Evolutionary conservation across 2,113 vertebrate species (phyloP), one percentile per base, ranked within the genome.

Genomic region (Hippocampus guttulatus): DNA sequence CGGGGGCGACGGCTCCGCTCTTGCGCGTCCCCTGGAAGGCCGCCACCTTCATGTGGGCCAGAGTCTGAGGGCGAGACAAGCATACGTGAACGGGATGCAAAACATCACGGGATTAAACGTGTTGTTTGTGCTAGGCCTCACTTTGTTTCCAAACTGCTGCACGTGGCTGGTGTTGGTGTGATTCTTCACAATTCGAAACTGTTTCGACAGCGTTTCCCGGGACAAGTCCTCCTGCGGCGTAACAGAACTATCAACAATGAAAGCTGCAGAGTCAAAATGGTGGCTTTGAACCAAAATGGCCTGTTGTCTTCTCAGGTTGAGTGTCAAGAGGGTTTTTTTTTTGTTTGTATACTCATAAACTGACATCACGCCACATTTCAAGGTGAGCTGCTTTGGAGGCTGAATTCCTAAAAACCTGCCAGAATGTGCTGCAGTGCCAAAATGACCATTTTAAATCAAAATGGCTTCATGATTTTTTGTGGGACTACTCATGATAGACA

Each of bases 141-240:
- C 95, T 88, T 93, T 95, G 91, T 98, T 98, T 21, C 97, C 97
- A 2, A 89, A 99, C 85, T 99, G 96, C 95, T 96, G 95, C 77
- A 99, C 97, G 0, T 99, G 97, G 83, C 97, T 99, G 54, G 95
- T 96, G 90, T 96, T 95, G 38, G 97, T 99, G 81, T 92, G 94
- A 0, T 83, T 90, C 87, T 93, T 97, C 3, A 99, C 97, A 40
- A 98, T 90, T 76, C 93, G 92, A 79, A 96, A 99, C 84, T 99
- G 97, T 80, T 92, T 94, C 67, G 92, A 83, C 10, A 99, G 88
- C 0, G 95, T 96, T 90, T 99, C 97, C 73, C 89, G 94, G 0
- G 25, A 90, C 80, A 98, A 83, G 82, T 98, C 96, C 88, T 99
- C 96, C 97, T 99, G 84, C 15, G 80, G 55, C 12, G 43, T 54